A percentile compares a stretch with the other conserved stretches of the same genome.
Conservation (phyloP, 2,888 invertebrate species). For the Meganola albula region DNA sequence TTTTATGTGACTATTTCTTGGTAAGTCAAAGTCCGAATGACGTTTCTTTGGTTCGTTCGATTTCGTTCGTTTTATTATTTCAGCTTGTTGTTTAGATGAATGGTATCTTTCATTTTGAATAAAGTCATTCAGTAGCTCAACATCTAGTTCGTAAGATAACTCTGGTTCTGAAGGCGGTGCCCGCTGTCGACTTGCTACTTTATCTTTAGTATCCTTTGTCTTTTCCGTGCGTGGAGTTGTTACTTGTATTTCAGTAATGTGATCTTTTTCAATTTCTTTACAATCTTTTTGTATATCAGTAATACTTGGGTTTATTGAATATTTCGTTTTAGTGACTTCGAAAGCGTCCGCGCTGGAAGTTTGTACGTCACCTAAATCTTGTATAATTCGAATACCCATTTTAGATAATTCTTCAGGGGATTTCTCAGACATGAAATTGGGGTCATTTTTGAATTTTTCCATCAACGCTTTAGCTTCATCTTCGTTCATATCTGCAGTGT, state of each 20-base stretch:
- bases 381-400: slow-evolving; percentile 61
- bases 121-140: slow-evolving; percentile 68
- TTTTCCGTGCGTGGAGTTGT: slow-evolving; percentile 72
- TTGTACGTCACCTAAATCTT: slow-evolving; percentile 62
- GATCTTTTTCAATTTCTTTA: slow-evolving; percentile 65
- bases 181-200: slow-evolving; percentile 61
- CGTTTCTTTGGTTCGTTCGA: slow-evolving; percentile 68
- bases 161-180: slow-evolving; percentile 51
- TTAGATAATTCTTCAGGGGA: slow-evolving; percentile 62
- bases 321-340: slow-evolving; percentile 64
- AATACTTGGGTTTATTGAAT: slow-evolving; percentile 64
- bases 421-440: slow-evolving; percentile 67
- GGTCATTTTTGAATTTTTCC: slow-evolving; percentile 67
- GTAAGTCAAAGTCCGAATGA: slow-evolving; percentile 71
- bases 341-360: slow-evolving; percentile 44
- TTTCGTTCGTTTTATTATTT: slow-evolving; percentile 58
- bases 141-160: slow-evolving; percentile 62
- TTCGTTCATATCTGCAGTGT: slow-evolving; percentile 68
- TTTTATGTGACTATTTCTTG: slow-evolving; percentile 77
- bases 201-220: slow-evolving; percentile 49
- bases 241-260: slow-evolving; percentile 86
- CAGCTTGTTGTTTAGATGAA: slow-evolving; percentile 60
- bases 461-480: slow-evolving; percentile 64
- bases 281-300: slow-evolving; percentile 55
- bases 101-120: slow-evolving; percentile 66